Evolutionary conservation across 2,888 invertebrate species (phyloP).

Genomic region (Drosophila limbata): DNA sequence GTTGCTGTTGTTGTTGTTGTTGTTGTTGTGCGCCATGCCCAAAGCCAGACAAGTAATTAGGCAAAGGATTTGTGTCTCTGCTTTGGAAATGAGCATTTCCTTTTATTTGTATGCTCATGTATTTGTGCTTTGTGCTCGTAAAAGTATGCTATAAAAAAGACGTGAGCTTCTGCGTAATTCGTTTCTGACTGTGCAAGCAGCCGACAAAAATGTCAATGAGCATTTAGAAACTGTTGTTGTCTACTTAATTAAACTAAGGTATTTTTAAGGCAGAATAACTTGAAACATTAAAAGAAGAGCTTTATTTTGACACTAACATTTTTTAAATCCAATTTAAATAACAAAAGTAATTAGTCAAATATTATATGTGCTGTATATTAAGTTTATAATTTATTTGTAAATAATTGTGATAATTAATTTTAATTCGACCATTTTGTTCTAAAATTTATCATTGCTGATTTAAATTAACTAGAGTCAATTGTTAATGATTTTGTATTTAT

Average conservation of each 20-base stretch:
- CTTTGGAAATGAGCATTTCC: slow-evolving; percentile 60
- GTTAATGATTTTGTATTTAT: background rate
- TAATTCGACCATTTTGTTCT: too few species aligned
- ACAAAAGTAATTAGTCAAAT: background rate
- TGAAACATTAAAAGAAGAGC: too few species aligned
- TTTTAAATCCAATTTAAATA: background rate
- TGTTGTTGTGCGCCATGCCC: slow-evolving; percentile 37
- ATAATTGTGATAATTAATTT: too few species aligned
- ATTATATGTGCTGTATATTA: too few species aligned
- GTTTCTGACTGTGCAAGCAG: slow-evolving; percentile 26
- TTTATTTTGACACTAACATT: too few species aligned
- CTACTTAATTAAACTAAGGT: background rate
- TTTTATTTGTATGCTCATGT: slow-evolving; percentile 32
- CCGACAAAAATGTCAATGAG: slow-evolving; percentile 44
- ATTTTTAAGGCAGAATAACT: background rate
- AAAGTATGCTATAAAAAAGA: slow-evolving; percentile 64
- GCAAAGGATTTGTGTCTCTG: slow-evolving; percentile 71
- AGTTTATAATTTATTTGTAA: too few species aligned
- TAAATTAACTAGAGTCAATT: background rate
- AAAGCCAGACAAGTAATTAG: slow-evolving; percentile 77
- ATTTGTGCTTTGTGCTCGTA: slow-evolving; percentile 25
- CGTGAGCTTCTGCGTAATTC: slow-evolving; percentile 54
- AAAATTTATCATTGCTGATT: too few species aligned
- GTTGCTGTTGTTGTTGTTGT: background rate
- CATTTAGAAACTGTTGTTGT: background rate